Base-by-base conservation (phyloP, 2,888 invertebrate species). In the Troides helena region DNA sequence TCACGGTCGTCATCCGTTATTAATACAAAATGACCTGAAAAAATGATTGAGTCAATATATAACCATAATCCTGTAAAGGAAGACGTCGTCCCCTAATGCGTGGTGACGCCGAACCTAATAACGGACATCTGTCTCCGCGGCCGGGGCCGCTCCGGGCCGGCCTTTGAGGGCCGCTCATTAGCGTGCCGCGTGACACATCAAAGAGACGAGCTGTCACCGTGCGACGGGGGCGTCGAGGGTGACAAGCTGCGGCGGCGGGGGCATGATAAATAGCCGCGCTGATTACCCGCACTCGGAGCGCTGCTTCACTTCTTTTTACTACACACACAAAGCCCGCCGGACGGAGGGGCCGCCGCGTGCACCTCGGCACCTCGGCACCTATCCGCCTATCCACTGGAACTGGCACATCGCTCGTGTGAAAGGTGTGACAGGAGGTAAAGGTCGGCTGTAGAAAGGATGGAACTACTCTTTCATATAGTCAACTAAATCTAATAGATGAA, bases 231-330 rank as follows among this genome's bases (percentile, higher is more conserved):
- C 30, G 30, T 4, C 2, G 30, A 5, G 78, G 80, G 83, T 84
- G 85, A 76, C 78, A 82, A 85, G 84, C 85, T 74, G 75, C 78
- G 82, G 79, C 81, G 78, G 74, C 79, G 75, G 76, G 75, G 77
- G 80, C 81, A 84, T 89, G 89, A 89, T 88, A 85, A 86, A 89
- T 88, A 84, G 85, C 78, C 78, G 77, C 79, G 80, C 77, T 84
- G 85, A 88, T 89, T 86, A 85, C 82, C 82, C 79, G 21, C 78
- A 76, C 77, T 70, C 62, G 36, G 62, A 62, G 50, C 72, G 72
- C 17, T 58, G 71, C 76, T 75, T 74, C 76, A 43, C 21, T 30
- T 62, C n/a, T 53, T 25, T 76, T 79, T 79, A 83, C 84, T 80
- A 80, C 79, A 77, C 74, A 76, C 79, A 84, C 81, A 83, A 73